Evolutionary conservation across 2,797 vertebrate genomes (phyloP), one percentile per base, ranked within the genome.

Genomic region (Acropternis orthonyx): DNA sequence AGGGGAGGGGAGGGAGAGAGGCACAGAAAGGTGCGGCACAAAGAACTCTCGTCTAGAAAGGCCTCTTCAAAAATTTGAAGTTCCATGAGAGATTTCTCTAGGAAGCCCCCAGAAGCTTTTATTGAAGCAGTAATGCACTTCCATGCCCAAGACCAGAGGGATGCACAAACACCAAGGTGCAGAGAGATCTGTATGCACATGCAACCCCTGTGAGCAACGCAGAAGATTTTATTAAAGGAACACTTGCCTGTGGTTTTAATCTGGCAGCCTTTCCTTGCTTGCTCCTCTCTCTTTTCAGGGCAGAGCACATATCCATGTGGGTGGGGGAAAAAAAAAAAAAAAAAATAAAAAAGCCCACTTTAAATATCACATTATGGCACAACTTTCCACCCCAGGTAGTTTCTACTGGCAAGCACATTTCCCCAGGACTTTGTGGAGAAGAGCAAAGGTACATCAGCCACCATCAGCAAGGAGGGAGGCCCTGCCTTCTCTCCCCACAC

Each of bases 401-500:
- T 67, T 43, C 58, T 68, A 20, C 32, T 43, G 37, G 54, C 39
- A 68, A 72, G 71, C 22, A 27, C 3, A 2, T 13, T 41, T 85
- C 46, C 24, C 19, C 12, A 3, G 30, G 49, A 75, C 17, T 32
- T 19, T 36, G 34, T 46, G 32, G 30, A 78, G 81, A 36, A 80
- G 46, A 56, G 13, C 24, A 52, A 16, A 7, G 11, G n/a, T 41
- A 6, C 32, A 49, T 8, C 62, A 77, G 68, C 23, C 77, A 63
- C 20, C 58, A 37, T 8, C 10, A 14, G 28, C 0, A 0, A 23
- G 37, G 24, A 26, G 28, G 28, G 49, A 0, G 6, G 36, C 19
- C 49, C 66, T 85, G 72, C 20, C 32, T 17, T 51, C 48, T 72
- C 46, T 74, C 59, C 37, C 44, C 32, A 30, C 3, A 2, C 26